Conservation (phyloP, 92 coral and sea anemone species). For the Muricea muricata region DNA sequence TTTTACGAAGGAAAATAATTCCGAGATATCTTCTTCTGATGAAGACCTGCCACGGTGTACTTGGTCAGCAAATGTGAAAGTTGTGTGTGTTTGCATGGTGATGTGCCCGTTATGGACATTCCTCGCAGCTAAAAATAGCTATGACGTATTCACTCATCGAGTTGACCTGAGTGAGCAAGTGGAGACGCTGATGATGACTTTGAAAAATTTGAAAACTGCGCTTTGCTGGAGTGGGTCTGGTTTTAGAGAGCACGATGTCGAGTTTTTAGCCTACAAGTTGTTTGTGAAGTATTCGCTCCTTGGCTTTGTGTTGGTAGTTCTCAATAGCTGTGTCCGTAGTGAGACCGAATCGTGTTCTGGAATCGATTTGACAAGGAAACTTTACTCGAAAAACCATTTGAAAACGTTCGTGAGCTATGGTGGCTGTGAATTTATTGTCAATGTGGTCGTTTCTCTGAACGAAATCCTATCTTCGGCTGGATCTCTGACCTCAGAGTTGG, state of each 20-base stretch:
- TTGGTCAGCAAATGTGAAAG: conserved; percentile 19
- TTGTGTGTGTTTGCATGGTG: conserved; percentile 16
- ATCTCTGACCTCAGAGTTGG: background rate
- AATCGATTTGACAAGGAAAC: conserved; percentile 26
- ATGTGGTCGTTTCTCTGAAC: conserved; percentile 8
- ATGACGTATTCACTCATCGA: conserved; percentile 13
- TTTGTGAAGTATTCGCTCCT: background rate
- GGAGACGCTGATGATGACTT: background rate
- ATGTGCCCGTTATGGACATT: conserved; percentile 4
- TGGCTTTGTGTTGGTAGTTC: conserved; percentile 2
- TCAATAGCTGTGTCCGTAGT: conserved; percentile 2
- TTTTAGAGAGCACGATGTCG: background rate
- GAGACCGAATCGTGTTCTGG: conserved; percentile 12
- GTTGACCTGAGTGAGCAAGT: conserved; percentile 18
- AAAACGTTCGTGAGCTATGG: background rate
- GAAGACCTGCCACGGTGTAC: conserved; percentile 23
- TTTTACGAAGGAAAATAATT: background rate
- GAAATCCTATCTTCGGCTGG: background rate
- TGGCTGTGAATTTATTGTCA: background rate
- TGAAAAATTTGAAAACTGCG: background rate
- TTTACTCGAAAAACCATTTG: conserved; percentile 14
- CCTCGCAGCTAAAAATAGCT: background rate
- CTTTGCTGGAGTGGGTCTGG: conserved; percentile 1
- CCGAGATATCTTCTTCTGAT: background rate
- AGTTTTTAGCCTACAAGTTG: conserved; percentile 9